Evolutionary conservation across 2,113 vertebrate genomes (phyloP).

Genomic region (Casuarius casuarius): DNA sequence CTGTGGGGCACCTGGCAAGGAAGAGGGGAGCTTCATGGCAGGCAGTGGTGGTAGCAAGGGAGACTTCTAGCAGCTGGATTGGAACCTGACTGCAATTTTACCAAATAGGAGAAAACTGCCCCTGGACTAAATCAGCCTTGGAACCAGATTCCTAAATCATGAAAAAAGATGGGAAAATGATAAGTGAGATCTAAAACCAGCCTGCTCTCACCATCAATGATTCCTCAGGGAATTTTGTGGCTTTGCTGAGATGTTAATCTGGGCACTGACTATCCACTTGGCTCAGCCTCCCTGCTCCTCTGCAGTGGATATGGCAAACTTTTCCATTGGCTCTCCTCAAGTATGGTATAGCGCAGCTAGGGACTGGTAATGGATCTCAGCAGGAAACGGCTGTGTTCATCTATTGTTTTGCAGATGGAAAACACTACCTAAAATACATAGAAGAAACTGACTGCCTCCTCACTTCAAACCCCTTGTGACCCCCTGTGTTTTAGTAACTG

Average conservation of each 20-base stretch:
- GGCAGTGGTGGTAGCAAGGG: not conserved
- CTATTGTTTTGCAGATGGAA: not conserved
- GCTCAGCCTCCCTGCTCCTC: not conserved
- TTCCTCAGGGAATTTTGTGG: not conserved
- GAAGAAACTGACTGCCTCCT: not conserved
- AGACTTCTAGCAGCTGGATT: not conserved
- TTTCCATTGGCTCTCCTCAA: not conserved
- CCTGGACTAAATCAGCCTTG: not conserved
- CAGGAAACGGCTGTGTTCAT: slow-evolving; percentile 20
- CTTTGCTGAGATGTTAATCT: not conserved
- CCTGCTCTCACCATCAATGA: not conserved
- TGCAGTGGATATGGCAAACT: not conserved
- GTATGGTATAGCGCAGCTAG: not conserved
- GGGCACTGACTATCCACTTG: not conserved
- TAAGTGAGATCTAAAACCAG: not conserved
- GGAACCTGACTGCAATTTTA: not conserved
- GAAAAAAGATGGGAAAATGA: not conserved
- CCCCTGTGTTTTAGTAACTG: rapidly evolving
- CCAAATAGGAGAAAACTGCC: not conserved
- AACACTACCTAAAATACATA: not conserved
- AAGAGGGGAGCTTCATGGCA: not conserved
- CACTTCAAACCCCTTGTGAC: not conserved
- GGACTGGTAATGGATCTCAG: not conserved
- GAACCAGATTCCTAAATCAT: not conserved
- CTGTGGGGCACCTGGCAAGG: not conserved